Base-by-base conservation (phyloP, 2,888 invertebrate genomes). In the Tillus elongatus region DNA sequence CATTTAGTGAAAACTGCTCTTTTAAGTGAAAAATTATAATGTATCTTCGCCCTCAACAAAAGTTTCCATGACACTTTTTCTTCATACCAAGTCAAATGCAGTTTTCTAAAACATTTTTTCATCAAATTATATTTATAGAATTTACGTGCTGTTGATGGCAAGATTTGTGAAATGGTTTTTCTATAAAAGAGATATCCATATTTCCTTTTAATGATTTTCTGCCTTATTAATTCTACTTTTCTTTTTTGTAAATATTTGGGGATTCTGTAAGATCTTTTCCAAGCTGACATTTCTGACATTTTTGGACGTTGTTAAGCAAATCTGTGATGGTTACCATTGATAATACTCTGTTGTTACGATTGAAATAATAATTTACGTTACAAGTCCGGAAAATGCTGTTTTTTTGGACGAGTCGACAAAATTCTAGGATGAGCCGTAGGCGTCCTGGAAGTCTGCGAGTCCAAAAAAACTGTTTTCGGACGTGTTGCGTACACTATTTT, bases 181-280 rank as follows among this genome's bases (percentile, higher is more conserved):
- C 47, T 44, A 19, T 56, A 56, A 43, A 51, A 56, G 10, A 53
- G 33, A 31, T 57, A 55, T 3, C 46, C 55, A 45, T 43, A 56
- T 44, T 58, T 58, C 26, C 58, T 38, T 14, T 36, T 36, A 29
- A 55, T 39, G 30, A 56, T 53, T 44, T 49, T 53, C 26, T 33
- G 33, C 6, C 43, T 43, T 16, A 51, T 31, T 11, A 47, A 33
- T 30, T 51, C 46, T 30, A 53, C 40, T 46, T 54, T 54, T 13
- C 45, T 34, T 31, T 42, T 46, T 19, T 46, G 36, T 30, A 54
- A 40, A 35, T 53, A 51, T 40, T 40, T 48, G 13, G 51, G 49
- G n/a, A n/a, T n/a, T n/a, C n/a, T n/a, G n/a, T n/a, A n/a, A n/a
- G n/a, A n/a, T n/a, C n/a, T n/a, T n/a, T n/a, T n/a, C n/a, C n/a